Base-by-base conservation (phyloP, 2,888 invertebrate genomes). In the Taphrorychus bicolor region DNA sequence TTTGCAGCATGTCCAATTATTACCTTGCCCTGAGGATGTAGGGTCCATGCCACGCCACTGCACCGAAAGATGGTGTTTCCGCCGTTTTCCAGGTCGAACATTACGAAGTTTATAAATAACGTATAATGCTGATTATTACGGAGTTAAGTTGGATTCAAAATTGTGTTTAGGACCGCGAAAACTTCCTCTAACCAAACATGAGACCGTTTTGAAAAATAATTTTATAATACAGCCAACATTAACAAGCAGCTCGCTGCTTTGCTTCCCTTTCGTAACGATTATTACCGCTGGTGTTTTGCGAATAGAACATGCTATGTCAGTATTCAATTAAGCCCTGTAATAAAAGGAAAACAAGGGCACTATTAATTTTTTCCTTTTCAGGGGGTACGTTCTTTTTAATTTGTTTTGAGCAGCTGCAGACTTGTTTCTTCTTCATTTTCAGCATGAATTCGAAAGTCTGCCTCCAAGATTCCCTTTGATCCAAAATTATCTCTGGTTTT, bases 231-330 rank as follows among this genome's bases (percentile, higher is more conserved):
- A 11, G 14, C 51, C 51, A 23, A 24, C 23, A 53, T 24, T 19
- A 53, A 24, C 53, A 53, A 53, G 23, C 51, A 51, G 51, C 11
- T 19, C 51, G 21, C 17, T 24, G 23, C 54, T 41, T 23, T 57
- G 42, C 41, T 42, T 41, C 57, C 22, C 57, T 57, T 52, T 60
- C n/a, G 19, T 60, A 60, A 60, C 60, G 60, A 60, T 60, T 60
- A 60, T 52, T 52, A 52, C 60, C 40, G 52, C 14, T 51, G 60
- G 52, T 60, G 40, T 60, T 60, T 52, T 17, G 60, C 52, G 52
- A 60, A 52, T 60, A 51, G 60, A 60, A 60, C 60, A 60, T 60
- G 60, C 59, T 48, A 49, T 59, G 59, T 60, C 60, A 60, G 60
- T 60, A 52, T 60, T 60, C 60, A 60, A 51, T 60, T 60, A 60